These are phyloP conservation scores for Myxocyprinus asiaticus DNA, from an alignment of 2,113 vertebrate species.

Conservation along the genomic window DNA sequence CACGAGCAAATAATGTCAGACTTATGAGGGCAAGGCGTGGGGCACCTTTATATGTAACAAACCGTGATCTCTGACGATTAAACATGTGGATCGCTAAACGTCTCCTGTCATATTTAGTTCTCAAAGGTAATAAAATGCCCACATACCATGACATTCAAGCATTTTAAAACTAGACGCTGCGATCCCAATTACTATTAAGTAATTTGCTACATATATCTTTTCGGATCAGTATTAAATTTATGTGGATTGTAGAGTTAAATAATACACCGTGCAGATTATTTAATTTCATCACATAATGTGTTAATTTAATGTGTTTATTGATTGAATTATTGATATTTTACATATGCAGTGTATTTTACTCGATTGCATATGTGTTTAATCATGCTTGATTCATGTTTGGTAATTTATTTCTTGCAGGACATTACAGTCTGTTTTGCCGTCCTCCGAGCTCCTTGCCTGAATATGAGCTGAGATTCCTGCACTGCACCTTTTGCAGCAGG, in stretches of 20 bases:
- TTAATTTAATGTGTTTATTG: too few relatives aligned
- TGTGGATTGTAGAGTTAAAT: too few relatives aligned
- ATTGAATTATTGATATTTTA: background rate
- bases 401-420: constrained; percentile 40
- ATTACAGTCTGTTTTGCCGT: constrained; percentile 55
- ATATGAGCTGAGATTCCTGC: constrained; percentile 65
- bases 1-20: background rate
- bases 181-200: background rate
- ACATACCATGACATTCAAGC: background rate
- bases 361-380: background rate
- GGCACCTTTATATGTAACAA: background rate
- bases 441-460: constrained; percentile 50
- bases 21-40: constrained; percentile 5
- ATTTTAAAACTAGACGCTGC: background rate
- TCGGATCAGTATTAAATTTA: too few relatives aligned
- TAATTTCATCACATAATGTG: too few relatives aligned
- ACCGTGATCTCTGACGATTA: background rate
- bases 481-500: constrained; percentile 70
- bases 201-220: too few relatives aligned
- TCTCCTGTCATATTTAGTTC: constrained; percentile 57
- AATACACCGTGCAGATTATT: too few relatives aligned
- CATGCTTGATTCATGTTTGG: background rate
- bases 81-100: constrained; percentile 68
- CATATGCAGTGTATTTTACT: background rate
- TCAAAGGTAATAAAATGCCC: constrained; percentile 57